Evolutionary conservation across 92 coral and sea anemone genomes (phyloP), one percentile per base, ranked within the genome.

Genomic region (Hydrozoanthus gracilis): DNA sequence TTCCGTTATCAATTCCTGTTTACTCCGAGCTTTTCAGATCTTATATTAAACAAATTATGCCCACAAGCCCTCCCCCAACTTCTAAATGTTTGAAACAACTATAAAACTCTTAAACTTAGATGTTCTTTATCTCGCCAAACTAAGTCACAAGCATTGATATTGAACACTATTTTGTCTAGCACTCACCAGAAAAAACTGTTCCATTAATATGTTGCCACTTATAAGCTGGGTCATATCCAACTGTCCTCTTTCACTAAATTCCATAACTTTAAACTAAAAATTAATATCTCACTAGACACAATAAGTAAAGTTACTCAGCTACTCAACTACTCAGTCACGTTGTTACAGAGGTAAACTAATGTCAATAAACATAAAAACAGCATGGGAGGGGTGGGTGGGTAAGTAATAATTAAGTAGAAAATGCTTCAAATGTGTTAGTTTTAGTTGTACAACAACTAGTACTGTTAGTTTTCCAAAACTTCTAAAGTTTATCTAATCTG

Each of bases 311-410:
- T 72, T 72, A 79, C 72, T 45, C 48, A 65, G 18, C 4, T 71
- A 60, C 35, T 79, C 18, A 45, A 44, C 44, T 61, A 62, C 71
- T 60, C 71, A 48, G 54, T 47, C 17, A 39, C 3, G 8, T 68
- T 27, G 47, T 7, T 68, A 66, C 8, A 66, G 10, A 68, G 46
- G 8, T 62, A 6, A 68, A 10, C 4, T 68, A 17, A 27, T 20
- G 6, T 6, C 39, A 8, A 68, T 7, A 27, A 68, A 20, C 20
- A 7, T 3, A 16, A 62, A 62, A 62, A 68, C 3, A 6, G 73
- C 60, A 17, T 49, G 60, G 84, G 84, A 79, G 48, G 73, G 84
- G 73, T 46, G 10, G 73, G 84, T 62, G 73, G 55, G 61, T 16
- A 13, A 8, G 56, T 1, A 6, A 60, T 60, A 0, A 12, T 35